Percentiles rank a stretch among this genome's conserved stretches.
These are phyloP conservation scores for Malurus leucopterus DNA, from an alignment of 2,797 vertebrate genomes.

Conservation along the genomic window DNA sequence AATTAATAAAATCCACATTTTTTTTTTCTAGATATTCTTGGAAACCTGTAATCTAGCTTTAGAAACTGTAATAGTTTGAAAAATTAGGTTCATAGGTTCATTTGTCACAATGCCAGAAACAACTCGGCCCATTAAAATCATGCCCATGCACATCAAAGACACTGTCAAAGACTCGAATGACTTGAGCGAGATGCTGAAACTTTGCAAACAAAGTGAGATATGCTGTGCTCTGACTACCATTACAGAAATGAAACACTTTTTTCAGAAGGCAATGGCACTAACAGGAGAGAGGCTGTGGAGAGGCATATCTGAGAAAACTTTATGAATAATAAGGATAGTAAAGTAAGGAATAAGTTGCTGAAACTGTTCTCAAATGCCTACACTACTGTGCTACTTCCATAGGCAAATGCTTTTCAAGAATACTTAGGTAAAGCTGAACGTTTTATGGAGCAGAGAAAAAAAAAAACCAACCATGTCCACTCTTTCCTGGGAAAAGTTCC, in stretches of 20 bases:
- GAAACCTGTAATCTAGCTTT: background rate
- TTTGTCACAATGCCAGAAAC: background rate
- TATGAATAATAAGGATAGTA: background rate
- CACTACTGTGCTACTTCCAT: background rate
- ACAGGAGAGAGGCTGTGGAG: background rate
- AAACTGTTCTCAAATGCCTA: background rate
- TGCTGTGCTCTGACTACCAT: background rate
- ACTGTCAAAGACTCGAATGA: background rate
- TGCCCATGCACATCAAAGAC: background rate
- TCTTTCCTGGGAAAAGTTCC: background rate
- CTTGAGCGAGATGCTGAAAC: background rate
- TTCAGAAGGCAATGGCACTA: background rate
- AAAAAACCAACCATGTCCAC: fast-evolving
- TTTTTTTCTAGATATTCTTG: background rate
- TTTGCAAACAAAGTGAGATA: background rate
- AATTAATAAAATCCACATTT: background rate
- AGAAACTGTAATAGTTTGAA: background rate
- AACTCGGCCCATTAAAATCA: background rate
- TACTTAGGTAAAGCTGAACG: background rate
- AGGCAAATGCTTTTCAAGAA: background rate
- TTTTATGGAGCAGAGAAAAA: background rate
- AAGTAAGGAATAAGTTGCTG: background rate
- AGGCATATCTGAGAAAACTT: background rate
- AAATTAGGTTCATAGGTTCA: background rate
- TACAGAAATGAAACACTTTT: background rate